Evolutionary conservation across 2,888 invertebrate genomes (phyloP).

Genomic region (Metacarcinus magister): DNA sequence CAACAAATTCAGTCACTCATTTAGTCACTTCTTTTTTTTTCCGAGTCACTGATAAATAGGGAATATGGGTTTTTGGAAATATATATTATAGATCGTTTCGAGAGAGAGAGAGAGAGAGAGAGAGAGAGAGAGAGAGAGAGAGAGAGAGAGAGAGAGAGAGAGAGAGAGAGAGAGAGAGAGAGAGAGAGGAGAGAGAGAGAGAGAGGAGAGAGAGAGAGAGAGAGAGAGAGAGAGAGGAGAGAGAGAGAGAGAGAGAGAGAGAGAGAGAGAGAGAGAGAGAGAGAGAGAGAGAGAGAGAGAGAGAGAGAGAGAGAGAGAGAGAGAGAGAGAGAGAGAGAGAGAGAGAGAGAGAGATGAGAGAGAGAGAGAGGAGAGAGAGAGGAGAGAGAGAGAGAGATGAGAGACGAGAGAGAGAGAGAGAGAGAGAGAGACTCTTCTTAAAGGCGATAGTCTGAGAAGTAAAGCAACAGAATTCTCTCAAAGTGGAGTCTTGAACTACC

Average conservation of each 20-base stretch:
- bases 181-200: constrained; percentile 35
- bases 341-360: too few species aligned
- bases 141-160: not conserved
- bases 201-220: constrained; percentile 56
- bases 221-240: constrained; percentile 57
- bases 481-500: not conserved
- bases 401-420: not conserved
- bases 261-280: constrained; percentile 45
- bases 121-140: not conserved
- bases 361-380: not conserved
- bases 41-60: not conserved
- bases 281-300: not conserved
- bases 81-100: too few species aligned
- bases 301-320: constrained; percentile 11
- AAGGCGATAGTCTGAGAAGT: constrained; percentile 33
- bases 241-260: constrained; percentile 57
- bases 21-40: not conserved
- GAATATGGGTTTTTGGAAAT: too few species aligned
- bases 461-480: constrained; percentile 1
- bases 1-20: not conserved
- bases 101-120: too few species aligned
- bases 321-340: constrained; percentile 14
- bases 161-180: constrained; percentile 55
- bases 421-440: not conserved
- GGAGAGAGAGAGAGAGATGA: not conserved